These are phyloP conservation scores for Hoplias malabaricus DNA, from an alignment of 2,113 vertebrate genomes.

Conservation along the genomic window DNA sequence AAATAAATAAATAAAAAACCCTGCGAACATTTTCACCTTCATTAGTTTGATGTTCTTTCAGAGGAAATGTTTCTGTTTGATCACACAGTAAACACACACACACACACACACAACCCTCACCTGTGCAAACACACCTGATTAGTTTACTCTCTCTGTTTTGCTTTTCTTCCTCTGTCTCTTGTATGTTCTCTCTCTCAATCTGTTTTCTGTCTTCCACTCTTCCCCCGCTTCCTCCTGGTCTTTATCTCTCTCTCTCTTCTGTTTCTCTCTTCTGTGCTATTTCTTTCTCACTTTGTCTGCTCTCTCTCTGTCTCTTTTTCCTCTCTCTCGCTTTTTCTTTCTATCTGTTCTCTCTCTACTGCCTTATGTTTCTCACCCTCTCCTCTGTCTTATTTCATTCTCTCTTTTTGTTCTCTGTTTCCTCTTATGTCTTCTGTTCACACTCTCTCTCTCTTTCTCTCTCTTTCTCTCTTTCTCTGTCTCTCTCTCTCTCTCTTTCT, in stretches of 20 bases:
- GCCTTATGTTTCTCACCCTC: conserved; percentile 25
- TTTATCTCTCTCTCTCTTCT: conserved; percentile 40
- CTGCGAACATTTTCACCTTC: conserved; percentile 58
- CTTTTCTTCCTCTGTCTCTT: conserved; percentile 43
- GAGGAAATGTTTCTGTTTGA: conserved; percentile 61
- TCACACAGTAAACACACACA: conserved; percentile 53
- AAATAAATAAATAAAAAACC: background rate
- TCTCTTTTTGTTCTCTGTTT: background rate
- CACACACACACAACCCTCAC: conserved; percentile 55
- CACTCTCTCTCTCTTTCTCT: conserved; percentile 40
- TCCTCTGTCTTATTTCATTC: no score
- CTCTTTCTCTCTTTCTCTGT: conserved; percentile 16
- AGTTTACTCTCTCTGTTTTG: conserved; percentile 14
- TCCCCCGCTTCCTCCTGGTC: background rate
- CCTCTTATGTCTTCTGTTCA: no score
- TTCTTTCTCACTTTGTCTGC: no score
- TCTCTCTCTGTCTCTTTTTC: conserved; percentile 33
- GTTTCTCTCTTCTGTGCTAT: background rate
- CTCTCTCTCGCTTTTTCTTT: conserved; percentile 13
- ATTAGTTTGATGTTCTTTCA: conserved; percentile 63
- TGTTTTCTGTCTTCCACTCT: conserved; percentile 26
- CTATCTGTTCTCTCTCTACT: conserved; percentile 35
- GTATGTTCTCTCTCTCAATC: background rate
- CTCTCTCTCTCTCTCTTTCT: conserved; percentile 31
- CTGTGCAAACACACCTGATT: conserved; percentile 51